Base-by-base conservation (phyloP, 2,888 invertebrate genomes). In the Liposcelis brunnea region DNA sequence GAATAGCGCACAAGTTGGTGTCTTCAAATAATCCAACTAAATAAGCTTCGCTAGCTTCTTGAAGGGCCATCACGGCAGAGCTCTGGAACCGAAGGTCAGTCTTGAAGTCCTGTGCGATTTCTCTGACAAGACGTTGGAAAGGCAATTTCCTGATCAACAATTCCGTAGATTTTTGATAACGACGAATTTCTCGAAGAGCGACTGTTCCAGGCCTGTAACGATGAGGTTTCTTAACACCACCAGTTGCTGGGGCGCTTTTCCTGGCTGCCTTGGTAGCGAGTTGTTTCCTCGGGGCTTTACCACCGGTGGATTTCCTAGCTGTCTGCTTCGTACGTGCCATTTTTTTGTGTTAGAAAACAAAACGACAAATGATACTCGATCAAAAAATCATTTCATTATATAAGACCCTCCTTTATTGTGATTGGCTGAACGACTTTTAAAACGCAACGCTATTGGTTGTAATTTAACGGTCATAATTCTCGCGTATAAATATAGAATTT, bases 1-100 rank as follows among this genome's bases (percentile, higher is more conserved):
- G 94, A 63, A 94, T 93, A 54, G 93, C 93, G 70, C 91, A 93
- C 75, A 94, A 74, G 69, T 94, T 94, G 55, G 94, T 94, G 70
- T 94, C 94, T 74, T 94, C 94, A 67, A 95, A 94, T 48, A 95
- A 71, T 53, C 94, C 93, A 48, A 93, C 91, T 54, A 93, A 69
- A 64, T 89, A 89, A 26, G 65, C 63, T 52, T 67, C 65, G 14
- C 57, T 50, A n/a, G 60, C 61, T 47, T 62, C 63, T 53, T 66
- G 64, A 2, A 65, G 55, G 15, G 64, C 64, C 49, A 55, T 55
- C 4, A 66, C 56, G 26, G 65, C 63, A 18, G 57, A 55, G 32
- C 59, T 59, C 52, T 65, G 64, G 56, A 66, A 65, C 31, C 64
- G 54, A 26, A 62, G 55, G 47, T 64, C 65, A 5, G 62, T 61